phyloP scores from a whole-genome alignment of 2,113 vertebrate genomes.

The Aldabrachelys gigantea region DNA sequence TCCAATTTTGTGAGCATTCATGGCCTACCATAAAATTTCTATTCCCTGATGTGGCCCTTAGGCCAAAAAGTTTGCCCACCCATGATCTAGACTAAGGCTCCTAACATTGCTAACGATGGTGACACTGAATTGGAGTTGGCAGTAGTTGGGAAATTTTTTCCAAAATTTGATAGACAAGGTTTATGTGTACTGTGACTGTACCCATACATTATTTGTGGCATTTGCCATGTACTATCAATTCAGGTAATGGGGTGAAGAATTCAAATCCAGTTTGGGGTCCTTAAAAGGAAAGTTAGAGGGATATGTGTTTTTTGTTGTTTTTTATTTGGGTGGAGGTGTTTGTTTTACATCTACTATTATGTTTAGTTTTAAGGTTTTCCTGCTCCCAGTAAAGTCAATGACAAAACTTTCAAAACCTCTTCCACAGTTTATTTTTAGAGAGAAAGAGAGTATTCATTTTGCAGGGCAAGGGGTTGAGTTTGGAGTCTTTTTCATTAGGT shows the following conservation, averaged over 20 bases:
- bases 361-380: not conserved
- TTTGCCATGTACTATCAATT: not conserved
- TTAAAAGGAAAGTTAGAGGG: not conserved
- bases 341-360: not conserved
- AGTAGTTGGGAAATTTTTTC: not conserved
- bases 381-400: not conserved
- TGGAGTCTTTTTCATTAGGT: not conserved
- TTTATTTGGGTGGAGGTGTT: not conserved
- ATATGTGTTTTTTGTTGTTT: not conserved
- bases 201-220: not conserved
- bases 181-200: not conserved
- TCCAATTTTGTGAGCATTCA: too few relatives aligned
- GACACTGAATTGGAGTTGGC: not conserved
- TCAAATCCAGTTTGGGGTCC: not conserved
- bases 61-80: too few relatives aligned
- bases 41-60: too few relatives aligned
- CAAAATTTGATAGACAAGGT: not conserved
- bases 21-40: too few relatives aligned
- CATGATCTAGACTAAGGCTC: not conserved
- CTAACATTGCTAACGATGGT: fast-evolving
- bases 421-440: not conserved
- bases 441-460: not conserved
- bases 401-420: not conserved
- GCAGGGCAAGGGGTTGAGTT: not conserved
- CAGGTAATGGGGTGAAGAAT: not conserved